These are phyloP conservation scores for Zapornia atra DNA, from an alignment of 2,113 vertebrate genomes.

Conservation along the genomic window DNA sequence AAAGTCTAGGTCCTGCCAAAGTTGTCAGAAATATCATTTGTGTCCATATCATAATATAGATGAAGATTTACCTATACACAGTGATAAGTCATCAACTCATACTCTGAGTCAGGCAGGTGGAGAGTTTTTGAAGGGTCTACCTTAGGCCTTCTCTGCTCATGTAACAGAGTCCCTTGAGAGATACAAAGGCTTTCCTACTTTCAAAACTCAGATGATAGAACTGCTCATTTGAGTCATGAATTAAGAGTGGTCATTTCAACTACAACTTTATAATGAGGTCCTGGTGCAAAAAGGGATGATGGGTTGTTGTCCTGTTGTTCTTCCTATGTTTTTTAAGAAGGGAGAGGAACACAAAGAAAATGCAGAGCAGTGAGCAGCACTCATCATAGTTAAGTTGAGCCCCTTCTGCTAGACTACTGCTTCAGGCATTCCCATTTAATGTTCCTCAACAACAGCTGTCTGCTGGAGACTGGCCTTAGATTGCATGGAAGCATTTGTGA, in stretches of 20 bases:
- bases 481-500: not conserved
- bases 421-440: not conserved
- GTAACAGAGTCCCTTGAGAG: not conserved
- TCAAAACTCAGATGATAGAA: not conserved
- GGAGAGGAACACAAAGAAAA: not conserved
- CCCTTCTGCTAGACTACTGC: not conserved
- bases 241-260: not conserved
- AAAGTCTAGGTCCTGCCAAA: not conserved
- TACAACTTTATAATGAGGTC: not conserved
- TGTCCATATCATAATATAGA: not conserved
- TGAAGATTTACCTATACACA: not conserved
- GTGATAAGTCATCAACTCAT: not conserved
- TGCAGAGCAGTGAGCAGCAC: not conserved
- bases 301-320: not conserved
- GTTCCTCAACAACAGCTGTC: not conserved
- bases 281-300: not conserved
- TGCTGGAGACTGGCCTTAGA: not conserved
- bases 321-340: not conserved
- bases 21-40: not conserved
- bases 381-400: not conserved
- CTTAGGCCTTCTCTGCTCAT: not conserved
- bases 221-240: not conserved
- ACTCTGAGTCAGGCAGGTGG: not conserved
- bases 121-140: not conserved
- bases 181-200: not conserved